A percentile compares a stretch with the other conserved stretches of the same genome.
Conservation (phyloP, 2,113 vertebrate species). For the Tachysurus vachellii region DNA sequence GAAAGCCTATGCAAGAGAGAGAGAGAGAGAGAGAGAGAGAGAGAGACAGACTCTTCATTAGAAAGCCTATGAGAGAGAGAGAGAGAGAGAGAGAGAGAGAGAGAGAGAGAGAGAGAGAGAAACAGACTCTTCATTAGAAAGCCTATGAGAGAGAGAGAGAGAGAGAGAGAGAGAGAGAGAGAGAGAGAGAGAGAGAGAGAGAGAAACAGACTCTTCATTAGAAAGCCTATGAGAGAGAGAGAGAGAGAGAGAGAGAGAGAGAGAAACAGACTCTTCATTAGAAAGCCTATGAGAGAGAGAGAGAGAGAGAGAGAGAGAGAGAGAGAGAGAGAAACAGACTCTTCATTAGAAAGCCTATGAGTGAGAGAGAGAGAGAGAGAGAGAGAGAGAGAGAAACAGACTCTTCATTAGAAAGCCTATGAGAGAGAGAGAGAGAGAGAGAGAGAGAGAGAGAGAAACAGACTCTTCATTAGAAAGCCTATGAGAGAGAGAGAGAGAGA, state of each 20-base stretch:
- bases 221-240: conserved; percentile 23
- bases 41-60: too few relatives aligned
- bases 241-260: conserved; percentile 59
- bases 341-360: conserved; percentile 53
- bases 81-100: not conserved
- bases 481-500: conserved; percentile 36
- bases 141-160: conserved; percentile 58
- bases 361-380: conserved; percentile 58
- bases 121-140: too few relatives aligned
- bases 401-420: too few relatives aligned
- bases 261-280: too few relatives aligned
- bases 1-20: too few relatives aligned
- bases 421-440: not conserved
- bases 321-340: conserved; percentile 25
- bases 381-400: conserved; percentile 43
- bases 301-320: too few relatives aligned
- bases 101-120: not conserved
- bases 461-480: conserved; percentile 51
- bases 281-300: too few relatives aligned
- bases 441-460: conserved; percentile 28
- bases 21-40: not conserved
- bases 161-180: conserved; percentile 26
- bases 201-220: conserved; percentile 53
- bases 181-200: not conserved
- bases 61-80: not conserved